These are phyloP conservation scores for Sarcophaga caerulescens DNA, from an alignment of 2,888 invertebrate genomes.

Conservation along the genomic window DNA sequence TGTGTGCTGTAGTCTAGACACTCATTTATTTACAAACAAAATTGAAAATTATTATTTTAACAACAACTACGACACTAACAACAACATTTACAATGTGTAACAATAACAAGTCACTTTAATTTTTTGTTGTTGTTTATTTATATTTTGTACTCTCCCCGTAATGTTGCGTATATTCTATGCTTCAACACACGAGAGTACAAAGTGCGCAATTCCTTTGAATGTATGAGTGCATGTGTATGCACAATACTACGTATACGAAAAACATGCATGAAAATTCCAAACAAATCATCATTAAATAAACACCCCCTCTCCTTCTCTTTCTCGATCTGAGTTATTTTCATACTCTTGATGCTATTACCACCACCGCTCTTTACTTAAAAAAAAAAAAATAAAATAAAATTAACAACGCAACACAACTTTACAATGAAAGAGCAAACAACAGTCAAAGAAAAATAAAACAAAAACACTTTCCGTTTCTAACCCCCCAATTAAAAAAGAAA, in stretches of 20 bases:
- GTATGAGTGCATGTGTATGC: not conserved
- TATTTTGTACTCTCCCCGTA: not conserved
- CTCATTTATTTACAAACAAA: slow-evolving; percentile 53
- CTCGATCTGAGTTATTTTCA: too few species aligned
- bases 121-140: slow-evolving; percentile 29
- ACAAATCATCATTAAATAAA: slow-evolving; percentile 23
- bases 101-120: too few species aligned
- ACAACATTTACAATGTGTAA: slow-evolving; percentile 1
- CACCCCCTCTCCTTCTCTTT: not conserved
- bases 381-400: too few species aligned
- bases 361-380: not conserved
- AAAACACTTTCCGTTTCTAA: slow-evolving; percentile 66
- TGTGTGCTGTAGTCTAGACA: slow-evolving; percentile 60
- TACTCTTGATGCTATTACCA: too few species aligned
- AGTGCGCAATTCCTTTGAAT: slow-evolving; percentile 55
- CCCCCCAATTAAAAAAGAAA: not conserved
- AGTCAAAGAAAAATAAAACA: slow-evolving; percentile 24
- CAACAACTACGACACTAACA: slow-evolving; percentile 29
- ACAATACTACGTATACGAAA: not conserved
- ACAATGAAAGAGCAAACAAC: slow-evolving; percentile 11
- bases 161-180: slow-evolving; percentile 2
- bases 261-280: slow-evolving; percentile 32
- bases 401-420: slow-evolving; percentile 25
- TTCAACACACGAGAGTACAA: slow-evolving; percentile 43
- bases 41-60: slow-evolving; percentile 55